These are phyloP conservation scores for Crotalus viridis DNA, from an alignment of 2,113 vertebrate genomes.

Conservation along the genomic window DNA sequence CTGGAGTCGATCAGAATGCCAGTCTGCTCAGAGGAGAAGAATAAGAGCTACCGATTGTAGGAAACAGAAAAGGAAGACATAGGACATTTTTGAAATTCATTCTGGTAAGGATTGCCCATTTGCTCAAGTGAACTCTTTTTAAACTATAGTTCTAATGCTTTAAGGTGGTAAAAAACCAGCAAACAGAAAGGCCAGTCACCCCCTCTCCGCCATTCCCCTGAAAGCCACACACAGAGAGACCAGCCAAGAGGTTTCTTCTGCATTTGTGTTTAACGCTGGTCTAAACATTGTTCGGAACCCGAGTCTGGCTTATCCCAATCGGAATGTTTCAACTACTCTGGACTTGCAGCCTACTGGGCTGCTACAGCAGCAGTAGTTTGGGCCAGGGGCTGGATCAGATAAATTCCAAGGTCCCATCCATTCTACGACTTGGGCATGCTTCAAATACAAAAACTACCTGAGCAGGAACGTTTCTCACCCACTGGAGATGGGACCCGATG, in stretches of 20 bases:
- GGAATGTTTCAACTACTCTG: not conserved
- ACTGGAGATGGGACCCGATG: constrained; percentile 80
- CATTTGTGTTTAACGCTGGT: not conserved
- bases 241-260: not conserved
- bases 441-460: not conserved
- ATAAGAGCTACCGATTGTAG: not conserved
- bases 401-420: not conserved
- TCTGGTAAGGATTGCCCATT: not conserved
- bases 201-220: not conserved
- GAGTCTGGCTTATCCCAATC: not conserved
- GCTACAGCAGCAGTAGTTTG: not conserved
- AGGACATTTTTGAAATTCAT: not conserved
- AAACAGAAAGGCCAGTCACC: not conserved
- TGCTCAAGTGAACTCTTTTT: not conserved
- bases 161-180: not conserved
- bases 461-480: constrained; percentile 58
- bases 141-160: not conserved
- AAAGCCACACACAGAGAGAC: not conserved
- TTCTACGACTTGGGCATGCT: not conserved
- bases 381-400: not conserved
- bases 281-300: not conserved
- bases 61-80: not conserved
- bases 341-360: not conserved
- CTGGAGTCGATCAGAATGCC: no score
- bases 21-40: not conserved